Conservation (phyloP, 2,797 vertebrate genomes). For the Muscicapa comitata region DNA sequence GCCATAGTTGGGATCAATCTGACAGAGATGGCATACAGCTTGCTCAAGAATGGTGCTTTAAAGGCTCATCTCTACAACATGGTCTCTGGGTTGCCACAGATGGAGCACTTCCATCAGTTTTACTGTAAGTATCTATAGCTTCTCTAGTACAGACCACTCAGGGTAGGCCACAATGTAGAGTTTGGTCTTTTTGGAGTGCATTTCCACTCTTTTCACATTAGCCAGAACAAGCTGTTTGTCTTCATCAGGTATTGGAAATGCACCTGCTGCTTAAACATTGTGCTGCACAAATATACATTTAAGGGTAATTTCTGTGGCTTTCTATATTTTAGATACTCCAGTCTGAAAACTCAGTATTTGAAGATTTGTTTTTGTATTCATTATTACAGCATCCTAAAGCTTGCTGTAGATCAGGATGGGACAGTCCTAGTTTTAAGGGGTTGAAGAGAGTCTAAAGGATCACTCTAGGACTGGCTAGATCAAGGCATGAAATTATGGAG, state of each 20-base stretch:
- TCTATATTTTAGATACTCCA: neutral
- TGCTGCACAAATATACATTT: neutral
- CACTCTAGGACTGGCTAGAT: neutral
- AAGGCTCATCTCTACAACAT: slow-evolving; percentile 92
- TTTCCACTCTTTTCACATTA: neutral
- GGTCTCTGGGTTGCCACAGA: slow-evolving; percentile 80
- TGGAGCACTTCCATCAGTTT: slow-evolving; percentile 91
- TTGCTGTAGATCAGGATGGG: neutral
- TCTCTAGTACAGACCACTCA: neutral
- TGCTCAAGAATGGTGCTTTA: slow-evolving; percentile 87
- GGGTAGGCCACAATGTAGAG: rapidly evolving
- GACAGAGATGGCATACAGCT: slow-evolving; percentile 97
- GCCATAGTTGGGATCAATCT: slow-evolving; percentile 98
- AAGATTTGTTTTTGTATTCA: neutral
- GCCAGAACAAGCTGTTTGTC: neutral
- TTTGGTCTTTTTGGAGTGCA: neutral
- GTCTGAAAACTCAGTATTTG: neutral
- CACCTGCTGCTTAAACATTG: neutral
- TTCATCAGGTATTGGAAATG: neutral
- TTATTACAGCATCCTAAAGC: neutral
- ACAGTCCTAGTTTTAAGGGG: neutral
- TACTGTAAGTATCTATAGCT: slow-evolving; percentile 85
- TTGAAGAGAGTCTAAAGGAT: neutral
- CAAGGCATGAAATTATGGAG: neutral
- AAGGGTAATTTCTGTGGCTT: neutral